Conservation (phyloP, 1,140 invertebrate genomes). For the Medauroidea extradentata region DNA sequence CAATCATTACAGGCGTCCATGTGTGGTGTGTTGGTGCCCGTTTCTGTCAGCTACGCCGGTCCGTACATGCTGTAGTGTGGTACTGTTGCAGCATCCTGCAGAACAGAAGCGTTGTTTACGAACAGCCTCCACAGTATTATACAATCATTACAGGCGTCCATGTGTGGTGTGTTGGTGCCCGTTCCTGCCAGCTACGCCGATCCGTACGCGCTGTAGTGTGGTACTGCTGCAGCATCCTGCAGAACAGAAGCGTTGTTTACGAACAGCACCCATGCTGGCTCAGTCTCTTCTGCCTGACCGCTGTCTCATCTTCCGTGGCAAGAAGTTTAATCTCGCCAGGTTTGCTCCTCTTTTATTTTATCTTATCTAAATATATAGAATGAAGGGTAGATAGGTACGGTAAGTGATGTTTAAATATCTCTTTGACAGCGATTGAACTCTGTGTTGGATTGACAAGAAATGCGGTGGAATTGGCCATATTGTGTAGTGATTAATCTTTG, state of each 20-base stretch:
- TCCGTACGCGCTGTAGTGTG: slow-evolving; percentile 63
- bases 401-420: no score
- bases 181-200: slow-evolving; percentile 63
- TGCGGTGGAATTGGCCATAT: no score
- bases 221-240: slow-evolving; percentile 89
- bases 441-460: no score
- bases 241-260: slow-evolving; percentile 82
- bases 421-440: no score
- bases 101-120: no score
- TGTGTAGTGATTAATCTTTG: no score
- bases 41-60: slow-evolving; percentile 67
- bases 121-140: no score
- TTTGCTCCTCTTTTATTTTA: no score
- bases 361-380: no score
- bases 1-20: slow-evolving; percentile 77
- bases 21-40: slow-evolving; percentile 84
- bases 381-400: no score
- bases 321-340: slow-evolving; percentile 66
- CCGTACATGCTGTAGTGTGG: slow-evolving; percentile 60
- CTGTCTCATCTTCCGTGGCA: slow-evolving; percentile 77
- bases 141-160: slow-evolving; percentile 80
- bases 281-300: slow-evolving; percentile 65
- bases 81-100: slow-evolving; percentile 84
- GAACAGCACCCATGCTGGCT: slow-evolving; percentile 84
- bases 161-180: slow-evolving; percentile 85